Base-by-base conservation (phyloP, 2,888 invertebrate species). In the Sclerodermus sp. region DNA sequence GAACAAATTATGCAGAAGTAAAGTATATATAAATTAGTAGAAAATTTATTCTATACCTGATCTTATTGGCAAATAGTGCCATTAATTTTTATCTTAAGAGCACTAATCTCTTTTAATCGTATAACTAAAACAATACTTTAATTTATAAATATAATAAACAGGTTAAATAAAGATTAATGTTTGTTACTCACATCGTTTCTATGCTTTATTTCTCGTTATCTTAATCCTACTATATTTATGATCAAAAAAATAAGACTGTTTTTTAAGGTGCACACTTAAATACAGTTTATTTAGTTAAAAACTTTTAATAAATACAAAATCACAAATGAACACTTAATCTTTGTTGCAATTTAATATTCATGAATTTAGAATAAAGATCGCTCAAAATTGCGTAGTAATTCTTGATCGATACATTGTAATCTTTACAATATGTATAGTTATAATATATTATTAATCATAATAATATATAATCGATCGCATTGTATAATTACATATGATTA, bases 221-320 rank as follows among this genome's bases (percentile, higher is more conserved):
- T n/a, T n/a, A n/a, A n/a, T n/a, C n/a, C n/a, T n/a, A n/a, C n/a
- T n/a, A n/a, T n/a, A n/a, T n/a, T n/a, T n/a, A n/a, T n/a, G n/a
- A n/a, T n/a, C n/a, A n/a, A n/a, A n/a, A n/a, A n/a, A n/a, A n/a
- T n/a, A n/a, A n/a, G 23, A 23, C 13, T 39, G 5, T 43, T 41
- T 45, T 48, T n/a, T 40, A 49, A 55, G 54, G 61, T 73, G 71
- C 76, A 76, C 77, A 77, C 76, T 77, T 76, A 74, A 74, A 76
- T 76, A 77, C 68, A 71, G 70, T 73, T 74, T 72, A 70, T 71
- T 71, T 62, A 68, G 70, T 73, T 76, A 73, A 67, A 73, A 74
- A 73, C 70, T 73, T 73, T 70, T 75, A 77, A 76, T 76, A 77
- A 77, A 76, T 76, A 77, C 73, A 76, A 77, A 76, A 76, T 77